A percentile compares a stretch with the other conserved stretches of the same genome.
These are phyloP conservation scores for Spheniscus humboldti DNA, from an alignment of 2,797 vertebrate genomes.

Conservation along the genomic window DNA sequence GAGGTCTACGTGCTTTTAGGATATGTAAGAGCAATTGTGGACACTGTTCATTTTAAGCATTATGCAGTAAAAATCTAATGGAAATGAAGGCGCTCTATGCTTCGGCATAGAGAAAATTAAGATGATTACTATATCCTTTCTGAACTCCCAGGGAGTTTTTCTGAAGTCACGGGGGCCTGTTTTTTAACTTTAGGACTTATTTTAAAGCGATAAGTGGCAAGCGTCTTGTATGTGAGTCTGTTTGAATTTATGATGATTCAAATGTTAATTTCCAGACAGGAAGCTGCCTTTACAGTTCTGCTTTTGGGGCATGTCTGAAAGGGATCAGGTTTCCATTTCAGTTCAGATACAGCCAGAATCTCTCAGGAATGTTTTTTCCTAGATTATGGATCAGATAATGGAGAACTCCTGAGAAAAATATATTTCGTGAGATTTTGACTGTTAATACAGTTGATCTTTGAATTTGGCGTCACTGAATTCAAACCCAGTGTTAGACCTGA, in stretches of 20 bases:
- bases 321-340: conserved; percentile 4
- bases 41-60: background rate
- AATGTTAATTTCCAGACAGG: conserved; percentile 61
- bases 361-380: conserved; percentile 19
- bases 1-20: background rate
- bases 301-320: conserved; percentile 42
- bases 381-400: conserved; percentile 26
- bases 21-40: background rate
- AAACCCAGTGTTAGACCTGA: background rate
- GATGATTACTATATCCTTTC: background rate
- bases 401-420: background rate
- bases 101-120: background rate
- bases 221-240: background rate
- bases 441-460: conserved; percentile 10
- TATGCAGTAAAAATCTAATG: background rate
- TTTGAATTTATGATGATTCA: conserved; percentile 48
- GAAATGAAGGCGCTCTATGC: background rate
- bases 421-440: conserved; percentile 11
- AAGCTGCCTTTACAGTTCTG: conserved; percentile 41
- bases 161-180: conserved; percentile 21
- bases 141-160: background rate
- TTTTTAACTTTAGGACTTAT: conserved; percentile 15
- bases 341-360: conserved; percentile 24
- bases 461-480: background rate
- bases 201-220: conserved; percentile 37